Evolutionary conservation across 2,888 invertebrate genomes (phyloP), one percentile per base, ranked within the genome.

Genomic region (Hyposoter didymator): DNA sequence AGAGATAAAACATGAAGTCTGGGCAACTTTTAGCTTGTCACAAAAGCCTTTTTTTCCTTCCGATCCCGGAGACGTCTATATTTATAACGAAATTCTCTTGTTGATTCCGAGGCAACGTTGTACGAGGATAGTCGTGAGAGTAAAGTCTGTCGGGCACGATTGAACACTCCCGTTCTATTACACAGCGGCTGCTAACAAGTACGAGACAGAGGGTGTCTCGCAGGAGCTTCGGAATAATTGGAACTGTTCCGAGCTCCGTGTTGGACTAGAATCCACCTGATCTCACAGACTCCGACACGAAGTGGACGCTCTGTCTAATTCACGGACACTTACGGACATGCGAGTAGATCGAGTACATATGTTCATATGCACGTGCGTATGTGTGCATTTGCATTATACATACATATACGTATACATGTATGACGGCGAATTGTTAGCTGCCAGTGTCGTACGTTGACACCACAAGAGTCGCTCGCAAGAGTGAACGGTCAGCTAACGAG

Each of bases 401-500:
- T 59, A n/a, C 3, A 45, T 52, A 43, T 45, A 55, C 7, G n/a
- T 52, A 10, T 64, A 49, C n/a, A 14, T 66, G 49, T 73, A 69
- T 72, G 28, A 43, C 47, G 67, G 80, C 78, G 76, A 80, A 83
- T 83, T 74, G 79, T 59, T 72, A 59, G 47, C 19, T 74, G 70
- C 35, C 67, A 66, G 79, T 76, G 78, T 66, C 86, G 78, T 73
- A 52, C 73, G 78, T 82, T 84, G 84, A 86, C 86, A 84, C 86
- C 69, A 76, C 47, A 52, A 45, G 78, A 59, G 78, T 45, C 74
- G 47, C 59, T 69, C 66, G 43, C 52, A 49, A 75, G 72, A 82
- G 70, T 67, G 82, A 75, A 84, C 75, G 82, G 76, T 87, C 87
- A 55, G 75, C 85, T 87, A 87, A 87, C 87, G 87, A 87, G 87